Conservation (phyloP, 2,113 vertebrate genomes). For the Chlamydotis undulata region DNA sequence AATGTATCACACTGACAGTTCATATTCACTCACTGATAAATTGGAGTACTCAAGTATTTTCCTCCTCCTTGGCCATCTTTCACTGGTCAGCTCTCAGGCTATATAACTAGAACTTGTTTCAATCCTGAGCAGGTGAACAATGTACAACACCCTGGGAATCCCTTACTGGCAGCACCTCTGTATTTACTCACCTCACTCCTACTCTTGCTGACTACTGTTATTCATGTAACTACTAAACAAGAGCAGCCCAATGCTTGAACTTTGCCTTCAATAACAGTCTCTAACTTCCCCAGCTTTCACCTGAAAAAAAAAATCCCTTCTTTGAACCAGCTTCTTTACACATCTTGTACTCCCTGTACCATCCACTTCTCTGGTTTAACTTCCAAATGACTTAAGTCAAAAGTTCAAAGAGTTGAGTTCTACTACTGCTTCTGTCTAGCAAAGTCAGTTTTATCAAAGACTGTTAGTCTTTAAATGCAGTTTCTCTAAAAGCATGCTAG, state of each 20-base stretch:
- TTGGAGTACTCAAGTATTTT: rapidly evolving
- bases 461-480: neutral
- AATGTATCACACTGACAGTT: neutral
- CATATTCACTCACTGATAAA: neutral
- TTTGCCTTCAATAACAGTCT: neutral
- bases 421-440: neutral
- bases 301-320: neutral
- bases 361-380: neutral
- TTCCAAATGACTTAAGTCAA: neutral
- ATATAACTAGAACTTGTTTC: neutral
- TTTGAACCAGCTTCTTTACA: neutral
- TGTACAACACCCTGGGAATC: neutral
- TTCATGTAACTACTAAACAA: neutral
- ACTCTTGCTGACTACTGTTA: neutral
- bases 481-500: neutral
- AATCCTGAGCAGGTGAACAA: neutral
- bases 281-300: neutral
- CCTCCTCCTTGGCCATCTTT: neutral
- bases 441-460: neutral
- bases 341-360: neutral
- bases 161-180: rapidly evolving
- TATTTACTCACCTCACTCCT: neutral
- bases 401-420: neutral
- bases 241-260: neutral
- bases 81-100: neutral